Percentiles rank a stretch among this genome's conserved stretches.
These are phyloP conservation scores for Trichogramma dendrolimi DNA, from an alignment of 2,888 invertebrate genomes.

Conservation along the genomic window DNA sequence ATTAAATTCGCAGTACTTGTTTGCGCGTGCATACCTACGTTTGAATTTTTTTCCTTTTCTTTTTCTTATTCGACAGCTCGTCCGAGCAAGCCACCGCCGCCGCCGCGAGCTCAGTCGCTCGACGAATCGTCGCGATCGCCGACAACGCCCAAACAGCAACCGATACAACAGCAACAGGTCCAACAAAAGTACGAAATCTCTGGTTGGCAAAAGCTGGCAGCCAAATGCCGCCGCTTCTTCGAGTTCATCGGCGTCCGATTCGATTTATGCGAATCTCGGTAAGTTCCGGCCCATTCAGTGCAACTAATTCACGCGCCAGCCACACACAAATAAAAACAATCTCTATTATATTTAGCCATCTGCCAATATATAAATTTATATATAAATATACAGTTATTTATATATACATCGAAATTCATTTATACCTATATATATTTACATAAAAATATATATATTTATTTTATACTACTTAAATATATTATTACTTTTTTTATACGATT, in stretches of 20 bases:
- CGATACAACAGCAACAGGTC: constrained; percentile 20
- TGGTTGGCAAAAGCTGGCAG: constrained; percentile 32
- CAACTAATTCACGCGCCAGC: constrained; percentile 42
- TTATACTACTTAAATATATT: not conserved
- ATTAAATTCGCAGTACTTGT: not conserved
- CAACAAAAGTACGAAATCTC: constrained; percentile 11
- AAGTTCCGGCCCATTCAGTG: constrained; percentile 54
- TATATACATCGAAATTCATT: not conserved
- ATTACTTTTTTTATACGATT: constrained; percentile 4
- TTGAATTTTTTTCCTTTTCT: constrained; percentile 7
- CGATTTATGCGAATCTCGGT: constrained; percentile 77
- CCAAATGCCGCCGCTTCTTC: constrained; percentile 20
- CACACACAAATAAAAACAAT: constrained; percentile 1
- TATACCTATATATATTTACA: constrained; percentile 2
- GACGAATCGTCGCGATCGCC: constrained; percentile 53
- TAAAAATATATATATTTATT: not conserved
- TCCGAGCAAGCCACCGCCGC: constrained; percentile 71
- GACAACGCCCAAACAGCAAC: constrained; percentile 38
- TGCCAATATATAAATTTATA: constrained; percentile 18
- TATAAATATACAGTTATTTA: not conserved
- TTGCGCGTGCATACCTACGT: not conserved
- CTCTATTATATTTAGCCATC: constrained; percentile 25
- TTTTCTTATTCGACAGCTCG: constrained; percentile 43
- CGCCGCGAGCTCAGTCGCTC: constrained; percentile 60
- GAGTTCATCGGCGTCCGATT: constrained; percentile 40